Percentiles rank a stretch among this genome's conserved stretches.
These are phyloP conservation scores for Microctonus brassicae DNA, from an alignment of 2,888 invertebrate genomes.

Conservation along the genomic window DNA sequence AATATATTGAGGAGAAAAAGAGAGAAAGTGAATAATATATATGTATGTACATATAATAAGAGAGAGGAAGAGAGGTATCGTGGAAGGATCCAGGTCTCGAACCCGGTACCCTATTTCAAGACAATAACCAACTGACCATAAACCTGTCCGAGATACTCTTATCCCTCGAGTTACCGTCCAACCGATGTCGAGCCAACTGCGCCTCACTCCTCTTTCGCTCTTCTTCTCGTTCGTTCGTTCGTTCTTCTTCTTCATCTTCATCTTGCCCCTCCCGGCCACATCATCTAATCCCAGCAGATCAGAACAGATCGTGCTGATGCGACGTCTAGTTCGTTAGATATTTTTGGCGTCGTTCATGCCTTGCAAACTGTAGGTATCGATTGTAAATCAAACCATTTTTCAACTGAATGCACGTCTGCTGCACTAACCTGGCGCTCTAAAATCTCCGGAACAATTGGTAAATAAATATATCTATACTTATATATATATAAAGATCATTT, in stretches of 20 bases:
- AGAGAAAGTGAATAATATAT: not conserved
- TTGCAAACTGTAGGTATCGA: slow-evolving; percentile 3
- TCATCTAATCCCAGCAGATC: slow-evolving; percentile 12
- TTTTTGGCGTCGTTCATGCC: not conserved
- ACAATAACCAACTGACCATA: slow-evolving; percentile 57
- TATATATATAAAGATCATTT: not conserved
- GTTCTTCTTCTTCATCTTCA: not conserved
- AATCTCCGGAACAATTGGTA: not conserved
- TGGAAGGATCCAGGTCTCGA: slow-evolving; percentile 25
- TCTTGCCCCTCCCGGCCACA: not conserved
- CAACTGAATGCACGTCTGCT: not conserved
- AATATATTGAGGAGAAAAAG: not conserved
- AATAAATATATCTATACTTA: not conserved
- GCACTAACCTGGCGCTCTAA: not conserved
- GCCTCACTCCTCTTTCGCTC: not conserved
- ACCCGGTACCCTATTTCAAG: slow-evolving; percentile 51
- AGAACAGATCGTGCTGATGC: not conserved
- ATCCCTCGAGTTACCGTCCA: slow-evolving; percentile 38
- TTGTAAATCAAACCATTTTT: slow-evolving; percentile 7
- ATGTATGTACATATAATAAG: slow-evolving; percentile 14
- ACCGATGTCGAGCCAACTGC: slow-evolving; percentile 12
- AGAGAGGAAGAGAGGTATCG: not conserved
- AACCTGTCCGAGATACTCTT: slow-evolving; percentile 51
- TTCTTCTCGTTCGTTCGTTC: not conserved
- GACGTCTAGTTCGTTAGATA: not conserved